Evolutionary conservation across 2,797 vertebrate genomes (phyloP).

Genomic region (Xenops minutus): DNA sequence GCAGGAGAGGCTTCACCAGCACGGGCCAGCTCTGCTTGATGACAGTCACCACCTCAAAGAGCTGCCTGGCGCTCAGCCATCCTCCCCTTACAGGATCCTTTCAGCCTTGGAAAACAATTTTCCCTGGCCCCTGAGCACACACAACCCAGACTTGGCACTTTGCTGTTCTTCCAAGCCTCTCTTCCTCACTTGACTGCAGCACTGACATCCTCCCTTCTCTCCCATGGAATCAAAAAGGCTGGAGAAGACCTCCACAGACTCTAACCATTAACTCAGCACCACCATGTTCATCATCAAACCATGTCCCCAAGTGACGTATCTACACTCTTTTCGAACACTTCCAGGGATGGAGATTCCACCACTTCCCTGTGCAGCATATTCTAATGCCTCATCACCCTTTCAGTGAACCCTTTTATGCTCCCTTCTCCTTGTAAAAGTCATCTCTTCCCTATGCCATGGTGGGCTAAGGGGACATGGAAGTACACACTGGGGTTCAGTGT

Average conservation of each 20-base stretch:
- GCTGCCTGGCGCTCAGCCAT: neutral
- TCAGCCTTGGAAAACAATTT: slow-evolving; percentile 35
- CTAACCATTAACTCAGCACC: neutral
- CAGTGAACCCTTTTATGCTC: neutral
- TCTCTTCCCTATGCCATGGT: fast-evolving
- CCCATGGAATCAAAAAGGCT: neutral
- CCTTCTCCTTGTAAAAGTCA: neutral
- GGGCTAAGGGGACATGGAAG: neutral
- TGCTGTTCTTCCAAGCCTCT: neutral
- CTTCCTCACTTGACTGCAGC: neutral
- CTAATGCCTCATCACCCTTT: neutral
- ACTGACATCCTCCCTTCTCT: neutral
- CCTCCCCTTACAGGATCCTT: slow-evolving; percentile 25
- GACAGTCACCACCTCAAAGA: slow-evolving; percentile 60
- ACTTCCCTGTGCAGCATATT: neutral
- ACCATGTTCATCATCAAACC: neutral
- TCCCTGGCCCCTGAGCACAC: neutral
- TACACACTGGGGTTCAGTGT: neutral
- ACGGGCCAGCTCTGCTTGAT: slow-evolving; percentile 1
- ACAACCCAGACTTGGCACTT: neutral
- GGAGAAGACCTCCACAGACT: neutral
- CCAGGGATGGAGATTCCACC: neutral
- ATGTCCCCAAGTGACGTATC: neutral
- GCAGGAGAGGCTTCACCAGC: neutral
- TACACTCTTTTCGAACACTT: neutral